Percentiles rank a stretch among this genome's conserved stretches.
Conservation (phyloP, 92 coral and sea anemone species). For the Phymanthus crucifer region DNA sequence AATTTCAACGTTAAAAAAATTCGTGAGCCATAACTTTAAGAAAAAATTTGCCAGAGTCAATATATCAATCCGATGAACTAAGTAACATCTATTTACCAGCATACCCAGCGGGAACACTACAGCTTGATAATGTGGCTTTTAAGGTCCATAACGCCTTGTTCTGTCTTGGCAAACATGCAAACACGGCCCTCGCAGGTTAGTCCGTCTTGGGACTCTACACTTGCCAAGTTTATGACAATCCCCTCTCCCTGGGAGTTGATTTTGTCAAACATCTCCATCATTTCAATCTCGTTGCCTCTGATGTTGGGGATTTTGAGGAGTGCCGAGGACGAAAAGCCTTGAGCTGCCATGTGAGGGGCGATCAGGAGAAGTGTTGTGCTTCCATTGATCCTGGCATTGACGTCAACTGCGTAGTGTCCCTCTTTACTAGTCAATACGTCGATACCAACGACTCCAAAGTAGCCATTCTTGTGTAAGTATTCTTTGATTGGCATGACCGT, state of each 20-base stretch:
- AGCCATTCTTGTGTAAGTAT: constrained; percentile 74
- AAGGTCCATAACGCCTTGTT: constrained; percentile 6
- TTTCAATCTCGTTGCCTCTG: constrained; percentile 4
- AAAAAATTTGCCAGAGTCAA: no score
- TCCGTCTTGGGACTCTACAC: constrained; percentile 21
- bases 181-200: constrained; percentile 13
- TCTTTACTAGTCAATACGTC: constrained; percentile 66
- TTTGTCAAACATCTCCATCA: constrained; percentile 24
- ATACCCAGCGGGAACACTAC: neutral
- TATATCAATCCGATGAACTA: no score
- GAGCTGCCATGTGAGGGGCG: constrained; percentile 73
- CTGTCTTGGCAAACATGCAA: constrained; percentile 25
- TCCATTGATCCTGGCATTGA: constrained; percentile 69
- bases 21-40: no score
- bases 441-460: constrained; percentile 77
- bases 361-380: constrained; percentile 67
- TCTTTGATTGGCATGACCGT: constrained; percentile 63
- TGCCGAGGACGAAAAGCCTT: constrained; percentile 50
- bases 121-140: constrained; percentile 6
- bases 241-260: constrained; percentile 31
- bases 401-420: constrained; percentile 71
- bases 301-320: constrained; percentile 25
- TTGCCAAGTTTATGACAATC: constrained; percentile 36
- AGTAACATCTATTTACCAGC: no score
- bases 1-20: no score